phyloP scores from a whole-genome alignment of 2,888 invertebrate species.

The Drosophila lacicola region DNA sequence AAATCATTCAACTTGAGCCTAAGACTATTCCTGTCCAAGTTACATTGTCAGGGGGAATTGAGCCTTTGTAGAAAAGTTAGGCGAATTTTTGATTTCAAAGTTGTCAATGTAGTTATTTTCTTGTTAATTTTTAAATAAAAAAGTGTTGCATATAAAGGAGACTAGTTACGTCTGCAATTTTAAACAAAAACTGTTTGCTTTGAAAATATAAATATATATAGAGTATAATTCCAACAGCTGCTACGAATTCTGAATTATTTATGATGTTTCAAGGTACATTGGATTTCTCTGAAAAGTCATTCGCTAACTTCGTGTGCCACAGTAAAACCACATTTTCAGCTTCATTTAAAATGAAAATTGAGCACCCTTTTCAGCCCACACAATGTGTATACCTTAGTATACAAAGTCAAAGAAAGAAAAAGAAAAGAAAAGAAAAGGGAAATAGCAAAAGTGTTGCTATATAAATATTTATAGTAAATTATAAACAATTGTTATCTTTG shows the following conservation, averaged over 20 bases:
- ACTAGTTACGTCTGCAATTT: not conserved
- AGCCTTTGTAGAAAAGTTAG: too few relatives aligned
- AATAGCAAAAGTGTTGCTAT: slow-evolving; percentile 33
- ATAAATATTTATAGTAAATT: slow-evolving; percentile 63
- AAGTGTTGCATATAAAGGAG: not conserved
- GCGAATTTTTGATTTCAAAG: too few relatives aligned
- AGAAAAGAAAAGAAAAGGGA: not conserved
- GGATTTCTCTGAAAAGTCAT: not conserved
- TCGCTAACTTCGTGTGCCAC: not conserved
- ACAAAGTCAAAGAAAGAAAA: not conserved
- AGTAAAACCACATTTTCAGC: slow-evolving; percentile 17
- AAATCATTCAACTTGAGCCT: too few relatives aligned
- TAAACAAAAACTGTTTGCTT: not conserved
- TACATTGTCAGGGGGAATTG: too few relatives aligned
- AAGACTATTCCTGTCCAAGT: too few relatives aligned
- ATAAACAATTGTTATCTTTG: slow-evolving; percentile 71
- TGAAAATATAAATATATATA: not conserved
- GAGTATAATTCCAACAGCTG: not conserved
- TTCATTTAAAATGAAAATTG: slow-evolving; percentile 57
- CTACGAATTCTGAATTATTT: slow-evolving; percentile 17
- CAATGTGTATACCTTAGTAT: slow-evolving; percentile 14
- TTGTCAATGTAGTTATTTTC: too few relatives aligned
- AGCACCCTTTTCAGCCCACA: slow-evolving; percentile 6
- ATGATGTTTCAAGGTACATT: slow-evolving; percentile 5
- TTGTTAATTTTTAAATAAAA: too few relatives aligned